Conservation (phyloP, 2,888 invertebrate genomes). For the Nymphalis c-album region DNA sequence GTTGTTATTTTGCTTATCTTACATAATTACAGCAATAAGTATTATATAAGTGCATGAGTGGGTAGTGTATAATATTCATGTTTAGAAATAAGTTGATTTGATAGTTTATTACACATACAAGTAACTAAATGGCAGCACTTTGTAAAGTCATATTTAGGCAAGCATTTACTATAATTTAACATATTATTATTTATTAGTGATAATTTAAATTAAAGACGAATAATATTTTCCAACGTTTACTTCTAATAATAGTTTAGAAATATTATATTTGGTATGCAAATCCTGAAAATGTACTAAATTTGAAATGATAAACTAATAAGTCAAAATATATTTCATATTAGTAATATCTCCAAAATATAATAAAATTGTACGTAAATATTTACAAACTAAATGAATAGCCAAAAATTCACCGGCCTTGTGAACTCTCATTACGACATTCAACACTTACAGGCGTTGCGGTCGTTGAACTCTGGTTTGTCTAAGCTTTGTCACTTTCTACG, state of each 20-base stretch:
- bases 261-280: too few relatives aligned
- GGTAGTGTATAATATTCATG: conserved; percentile 15
- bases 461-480: conserved; percentile 51
- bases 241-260: too few relatives aligned
- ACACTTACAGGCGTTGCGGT: conserved; percentile 50
- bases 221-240: too few relatives aligned
- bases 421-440: conserved; percentile 56
- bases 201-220: too few relatives aligned
- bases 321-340: too few relatives aligned
- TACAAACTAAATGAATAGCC: conserved; percentile 35
- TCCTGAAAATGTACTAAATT: too few relatives aligned
- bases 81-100: conserved; percentile 24
- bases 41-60: conserved; percentile 30
- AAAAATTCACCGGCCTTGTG: conserved; percentile 59
- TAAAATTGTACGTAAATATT: conserved; percentile 12
- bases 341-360: too few relatives aligned
- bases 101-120: conserved; percentile 11
- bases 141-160: background rate
- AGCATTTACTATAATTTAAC: too few relatives aligned
- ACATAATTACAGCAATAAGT: conserved; percentile 21
- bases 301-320: too few relatives aligned
- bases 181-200: too few relatives aligned
- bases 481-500: conserved; percentile 17
- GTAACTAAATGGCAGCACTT: background rate
- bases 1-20: conserved; percentile 8